Conservation (phyloP, 2,888 invertebrate species). For the Osmoderma eremita region DNA sequence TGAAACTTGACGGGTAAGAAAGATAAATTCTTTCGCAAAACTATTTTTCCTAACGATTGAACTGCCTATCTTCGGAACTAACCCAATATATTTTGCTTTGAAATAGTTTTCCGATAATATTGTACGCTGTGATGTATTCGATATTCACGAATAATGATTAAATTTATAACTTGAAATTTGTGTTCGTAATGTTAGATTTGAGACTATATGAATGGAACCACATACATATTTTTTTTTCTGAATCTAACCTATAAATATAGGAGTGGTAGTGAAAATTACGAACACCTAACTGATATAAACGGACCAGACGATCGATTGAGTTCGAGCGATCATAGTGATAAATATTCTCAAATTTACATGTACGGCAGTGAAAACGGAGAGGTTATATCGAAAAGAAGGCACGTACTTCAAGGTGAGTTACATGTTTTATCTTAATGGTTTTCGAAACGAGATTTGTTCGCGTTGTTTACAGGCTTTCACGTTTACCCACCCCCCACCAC, state of each 20-base stretch:
- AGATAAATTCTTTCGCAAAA: background rate
- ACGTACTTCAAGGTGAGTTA: slow-evolving; percentile 51
- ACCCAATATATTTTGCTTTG: too few species aligned
- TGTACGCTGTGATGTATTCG: too few species aligned
- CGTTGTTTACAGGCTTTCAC: slow-evolving; percentile 71
- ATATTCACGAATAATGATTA: too few species aligned
- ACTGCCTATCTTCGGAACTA: too few species aligned
- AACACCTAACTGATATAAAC: slow-evolving; percentile 70
- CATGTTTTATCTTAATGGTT: too few species aligned
- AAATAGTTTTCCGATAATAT: too few species aligned
- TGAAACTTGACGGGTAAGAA: slow-evolving; percentile 70
- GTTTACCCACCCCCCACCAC: slow-evolving; percentile 86
- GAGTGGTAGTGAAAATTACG: slow-evolving; percentile 75
- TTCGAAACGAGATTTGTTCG: background rate
- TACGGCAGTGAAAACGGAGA: slow-evolving; percentile 70
- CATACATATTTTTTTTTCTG: background rate
- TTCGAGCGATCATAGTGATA: slow-evolving; percentile 76
- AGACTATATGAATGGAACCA: background rate
- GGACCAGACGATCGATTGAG: slow-evolving; percentile 69
- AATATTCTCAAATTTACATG: slow-evolving; percentile 72
- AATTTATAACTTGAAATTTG: too few species aligned
- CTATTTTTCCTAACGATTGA: background rate
- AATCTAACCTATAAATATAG: slow-evolving; percentile 55
- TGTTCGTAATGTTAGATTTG: background rate
- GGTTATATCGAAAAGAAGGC: slow-evolving; percentile 55